Evolutionary conservation across 2,113 vertebrate species (phyloP), one percentile per base, ranked within the genome.

Genomic region (Dicaeum eximium): DNA sequence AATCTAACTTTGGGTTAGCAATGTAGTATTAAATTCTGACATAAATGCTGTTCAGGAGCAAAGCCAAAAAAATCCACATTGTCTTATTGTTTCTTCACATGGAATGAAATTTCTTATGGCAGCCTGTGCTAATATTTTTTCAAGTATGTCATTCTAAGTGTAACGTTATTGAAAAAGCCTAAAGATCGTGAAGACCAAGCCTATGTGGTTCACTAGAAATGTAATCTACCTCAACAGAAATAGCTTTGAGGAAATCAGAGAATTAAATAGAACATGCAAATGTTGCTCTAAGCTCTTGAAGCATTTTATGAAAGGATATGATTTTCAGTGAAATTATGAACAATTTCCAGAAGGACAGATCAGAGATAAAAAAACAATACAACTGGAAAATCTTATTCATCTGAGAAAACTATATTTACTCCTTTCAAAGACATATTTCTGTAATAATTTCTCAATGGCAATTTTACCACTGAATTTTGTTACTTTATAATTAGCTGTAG

Each of bases 161-260:
- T 45, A 65, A 56, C 20, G 27, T 61, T 80, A 82, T 73, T 90
- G 44, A 66, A 83, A 86, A 95, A 77, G 23, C 67, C 25, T 90
- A 42, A 81, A 90, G 33, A 67, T 84, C 21, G n/a, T 78, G 64
- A 89, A 87, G 44, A 89, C 40, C 60, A 87, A 85, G 37, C 37
- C 28, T 51, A 21, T 77, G 44, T 0, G 1, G 33, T 74, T 94
- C 75, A 66, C 67, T 54, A 80, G 71, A 62, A 94, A 88, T 70
- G 33, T 72, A 83, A 90, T 95, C 86, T 93, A 60, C 64, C 30
- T 86, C 50, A 83, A 67, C 22, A 86, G 75, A 92, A 93, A 83
- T 85, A 61, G 40, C 70, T 90, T 3, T 82, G 78, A 92, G 71
- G 62, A 94, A 85, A 62, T 40, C 23, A 35, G 53, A 75, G 78